phyloP scores from a whole-genome alignment of 2,113 vertebrate genomes.

The Dolichallabes microphthalmus region DNA sequence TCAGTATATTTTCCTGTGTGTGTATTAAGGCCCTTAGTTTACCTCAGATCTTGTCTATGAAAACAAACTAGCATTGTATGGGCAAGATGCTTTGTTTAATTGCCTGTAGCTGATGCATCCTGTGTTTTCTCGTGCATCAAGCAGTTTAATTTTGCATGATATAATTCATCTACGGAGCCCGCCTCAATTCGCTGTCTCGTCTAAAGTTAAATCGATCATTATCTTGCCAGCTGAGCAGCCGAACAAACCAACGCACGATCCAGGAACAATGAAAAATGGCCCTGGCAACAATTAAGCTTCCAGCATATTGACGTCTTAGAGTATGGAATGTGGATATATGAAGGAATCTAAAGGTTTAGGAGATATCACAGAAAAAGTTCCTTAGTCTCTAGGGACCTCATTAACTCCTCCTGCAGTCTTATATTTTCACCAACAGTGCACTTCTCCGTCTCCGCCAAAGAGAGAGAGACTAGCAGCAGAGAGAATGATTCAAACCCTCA shows the following conservation, averaged over 20 bases:
- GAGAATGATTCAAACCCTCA: constrained; percentile 60
- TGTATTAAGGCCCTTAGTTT: neutral
- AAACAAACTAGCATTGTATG: constrained; percentile 27
- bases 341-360: constrained; percentile 65
- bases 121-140: constrained; percentile 43
- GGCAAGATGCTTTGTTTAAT: constrained; percentile 38
- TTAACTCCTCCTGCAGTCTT: constrained; percentile 70
- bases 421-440: constrained; percentile 72
- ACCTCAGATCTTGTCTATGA: neutral
- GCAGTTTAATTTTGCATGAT: constrained; percentile 50
- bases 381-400: constrained; percentile 71
- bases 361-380: constrained; percentile 68
- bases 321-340: constrained; percentile 65
- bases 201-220: constrained; percentile 65
- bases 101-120: constrained; percentile 43
- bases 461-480: constrained; percentile 53
- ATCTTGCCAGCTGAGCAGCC: constrained; percentile 56
- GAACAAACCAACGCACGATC: constrained; percentile 33
- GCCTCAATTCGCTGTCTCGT: constrained; percentile 38
- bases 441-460: constrained; percentile 65
- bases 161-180: constrained; percentile 44
- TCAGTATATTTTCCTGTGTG: neutral
- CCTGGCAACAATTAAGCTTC: constrained; percentile 64
- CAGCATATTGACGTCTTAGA: constrained; percentile 64
- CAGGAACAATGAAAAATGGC: constrained; percentile 66